phyloP scores from a whole-genome alignment of 2,888 invertebrate genomes.

The Lasioglossum morio region DNA sequence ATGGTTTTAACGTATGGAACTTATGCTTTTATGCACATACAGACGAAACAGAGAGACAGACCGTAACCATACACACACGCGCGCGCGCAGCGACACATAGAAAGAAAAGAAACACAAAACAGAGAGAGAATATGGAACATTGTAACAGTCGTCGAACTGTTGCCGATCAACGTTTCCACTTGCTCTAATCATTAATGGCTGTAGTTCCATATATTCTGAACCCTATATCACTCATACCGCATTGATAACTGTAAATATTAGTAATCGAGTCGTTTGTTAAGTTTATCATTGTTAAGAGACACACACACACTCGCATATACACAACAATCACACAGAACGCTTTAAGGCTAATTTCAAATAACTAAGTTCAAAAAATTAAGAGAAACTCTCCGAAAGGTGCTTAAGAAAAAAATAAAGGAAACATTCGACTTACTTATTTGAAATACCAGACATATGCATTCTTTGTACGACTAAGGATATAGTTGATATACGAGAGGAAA shows the following conservation, averaged over 20 bases:
- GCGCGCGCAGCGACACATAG: too few relatives aligned
- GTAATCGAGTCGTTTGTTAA: conserved; percentile 68
- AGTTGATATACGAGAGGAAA: conserved; percentile 30
- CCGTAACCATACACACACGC: background rate
- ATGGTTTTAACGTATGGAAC: conserved; percentile 16
- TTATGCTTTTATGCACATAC: conserved; percentile 15
- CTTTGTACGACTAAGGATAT: conserved; percentile 47
- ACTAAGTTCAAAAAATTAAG: conserved; percentile 46
- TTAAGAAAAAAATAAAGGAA: conserved; percentile 27
- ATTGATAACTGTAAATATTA: conserved; percentile 80
- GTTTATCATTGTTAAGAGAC: conserved; percentile 50
- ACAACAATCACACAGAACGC: background rate
- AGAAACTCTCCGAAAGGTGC: conserved; percentile 50
- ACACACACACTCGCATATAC: conserved; percentile 10
- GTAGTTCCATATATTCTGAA: conserved; percentile 74
- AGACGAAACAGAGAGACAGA: background rate
- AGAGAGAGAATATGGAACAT: conserved; percentile 24
- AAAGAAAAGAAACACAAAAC: conserved; percentile 7
- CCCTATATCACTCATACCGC: conserved; percentile 74
- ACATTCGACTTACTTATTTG: conserved; percentile 70
- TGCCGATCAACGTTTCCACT: conserved; percentile 70
- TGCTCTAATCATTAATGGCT: conserved; percentile 71
- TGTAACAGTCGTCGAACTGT: conserved; percentile 38
- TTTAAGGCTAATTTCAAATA: conserved; percentile 56
- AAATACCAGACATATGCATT: conserved; percentile 48